These are phyloP conservation scores for Corella eumyota DNA, from an alignment of 23 tunicate genomes.

Conservation along the genomic window DNA sequence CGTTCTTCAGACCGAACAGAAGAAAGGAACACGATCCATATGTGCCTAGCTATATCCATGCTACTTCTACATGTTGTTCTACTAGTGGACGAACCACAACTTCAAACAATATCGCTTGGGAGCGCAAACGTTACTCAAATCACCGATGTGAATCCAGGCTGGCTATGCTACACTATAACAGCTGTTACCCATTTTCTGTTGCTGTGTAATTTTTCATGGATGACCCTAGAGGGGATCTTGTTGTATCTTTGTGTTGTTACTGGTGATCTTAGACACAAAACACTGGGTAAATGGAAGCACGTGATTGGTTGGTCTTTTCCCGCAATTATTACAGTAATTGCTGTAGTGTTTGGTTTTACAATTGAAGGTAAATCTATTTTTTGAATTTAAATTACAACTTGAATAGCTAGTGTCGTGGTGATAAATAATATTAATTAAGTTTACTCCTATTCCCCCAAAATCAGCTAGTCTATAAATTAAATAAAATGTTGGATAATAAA, in stretches of 20 bases:
- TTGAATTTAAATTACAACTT: too few species aligned
- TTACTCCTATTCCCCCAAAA: too few species aligned
- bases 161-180: constrained; percentile 6
- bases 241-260: constrained; percentile 5
- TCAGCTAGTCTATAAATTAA: too few species aligned
- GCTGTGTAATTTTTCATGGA: constrained; percentile 20
- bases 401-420: too few species aligned
- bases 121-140: not conserved
- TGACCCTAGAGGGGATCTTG: constrained; percentile 15
- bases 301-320: constrained; percentile 22
- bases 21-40: constrained; percentile 14
- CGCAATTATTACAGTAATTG: constrained; percentile 1
- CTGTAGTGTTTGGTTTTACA: constrained; percentile 4
- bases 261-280: not conserved
- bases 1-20: not conserved
- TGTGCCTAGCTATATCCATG: constrained; percentile 19
- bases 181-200: constrained; percentile 6
- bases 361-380: not conserved
- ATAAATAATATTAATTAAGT: too few species aligned
- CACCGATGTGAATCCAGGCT: not conserved
- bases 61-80: constrained; percentile 11
- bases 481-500: too few species aligned
- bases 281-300: constrained; percentile 15
- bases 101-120: not conserved
- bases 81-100: not conserved